Percentiles rank a stretch among this genome's conserved stretches.
phyloP scores from a whole-genome alignment of 2,113 vertebrate genomes.

The Plectropomus leopardus region DNA sequence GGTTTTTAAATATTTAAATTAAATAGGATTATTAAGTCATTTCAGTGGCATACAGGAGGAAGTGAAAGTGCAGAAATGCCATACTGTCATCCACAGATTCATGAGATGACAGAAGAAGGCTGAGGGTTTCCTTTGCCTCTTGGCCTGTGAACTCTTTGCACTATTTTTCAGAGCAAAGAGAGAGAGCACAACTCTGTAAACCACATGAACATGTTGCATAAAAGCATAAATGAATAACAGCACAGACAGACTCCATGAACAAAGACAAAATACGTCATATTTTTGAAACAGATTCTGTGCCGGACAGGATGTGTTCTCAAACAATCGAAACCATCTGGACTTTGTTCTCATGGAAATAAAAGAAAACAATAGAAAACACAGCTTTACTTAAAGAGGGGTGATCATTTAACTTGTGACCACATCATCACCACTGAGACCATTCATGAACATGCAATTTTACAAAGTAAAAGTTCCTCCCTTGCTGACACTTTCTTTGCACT shows the following conservation, averaged over 20 bases:
- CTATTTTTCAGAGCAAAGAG: not conserved
- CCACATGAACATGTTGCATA: not conserved
- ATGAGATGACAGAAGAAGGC: not conserved
- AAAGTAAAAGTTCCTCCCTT: too few species aligned
- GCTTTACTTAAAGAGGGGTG: not conserved
- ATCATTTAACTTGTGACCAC: not conserved
- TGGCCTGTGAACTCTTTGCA: slow-evolving; percentile 1
- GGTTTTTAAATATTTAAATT: not conserved
- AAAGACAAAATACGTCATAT: not conserved
- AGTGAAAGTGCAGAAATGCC: slow-evolving; percentile 1
- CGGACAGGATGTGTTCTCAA: not conserved
- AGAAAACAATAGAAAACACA: not conserved
- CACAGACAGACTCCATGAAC: not conserved
- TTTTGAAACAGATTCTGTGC: not conserved
- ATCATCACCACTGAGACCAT: not conserved
- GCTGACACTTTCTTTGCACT: too few species aligned
- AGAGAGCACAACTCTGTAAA: not conserved
- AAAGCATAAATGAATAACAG: not conserved
- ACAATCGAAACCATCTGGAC: slow-evolving; percentile 18
- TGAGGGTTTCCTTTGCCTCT: not conserved
- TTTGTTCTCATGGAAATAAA: slow-evolving; percentile 30
- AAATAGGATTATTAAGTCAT: not conserved
- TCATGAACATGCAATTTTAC: not conserved
- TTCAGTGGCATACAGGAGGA: not conserved
- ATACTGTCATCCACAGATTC: not conserved